Evolutionary conservation across 2,113 vertebrate species (phyloP).

Genomic region (Cyanoramphus novaezelandiae): DNA sequence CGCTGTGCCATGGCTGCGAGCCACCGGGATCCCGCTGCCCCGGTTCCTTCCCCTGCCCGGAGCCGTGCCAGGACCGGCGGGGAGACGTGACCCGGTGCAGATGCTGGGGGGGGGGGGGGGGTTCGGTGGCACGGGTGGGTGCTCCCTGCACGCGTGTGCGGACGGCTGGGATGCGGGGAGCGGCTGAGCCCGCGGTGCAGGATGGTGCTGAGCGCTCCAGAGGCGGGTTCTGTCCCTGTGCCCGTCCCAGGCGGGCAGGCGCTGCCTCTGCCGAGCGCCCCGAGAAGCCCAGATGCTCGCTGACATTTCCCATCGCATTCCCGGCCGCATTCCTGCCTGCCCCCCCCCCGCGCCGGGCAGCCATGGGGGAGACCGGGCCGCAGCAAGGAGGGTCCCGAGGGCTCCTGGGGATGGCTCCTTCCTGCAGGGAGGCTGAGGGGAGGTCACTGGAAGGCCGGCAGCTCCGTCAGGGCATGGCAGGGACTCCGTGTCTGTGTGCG

Average conservation of each 20-base stretch:
- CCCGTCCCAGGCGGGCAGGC: background rate
- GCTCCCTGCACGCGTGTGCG: background rate
- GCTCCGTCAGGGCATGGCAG: background rate
- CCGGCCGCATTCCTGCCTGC: background rate
- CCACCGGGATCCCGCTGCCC: background rate
- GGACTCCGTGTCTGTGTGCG: too few species aligned
- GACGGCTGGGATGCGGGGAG: background rate
- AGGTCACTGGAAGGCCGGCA: background rate
- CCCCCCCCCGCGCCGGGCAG: background rate
- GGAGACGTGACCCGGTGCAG: background rate
- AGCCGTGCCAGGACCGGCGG: background rate
- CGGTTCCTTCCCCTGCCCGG: too few species aligned
- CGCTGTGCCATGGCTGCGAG: too few species aligned
- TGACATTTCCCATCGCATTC: background rate
- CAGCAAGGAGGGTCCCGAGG: background rate
- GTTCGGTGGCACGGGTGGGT: too few species aligned
- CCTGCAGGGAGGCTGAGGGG: background rate
- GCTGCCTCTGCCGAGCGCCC: background rate
- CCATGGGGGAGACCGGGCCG: background rate
- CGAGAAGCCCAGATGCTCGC: too few species aligned
- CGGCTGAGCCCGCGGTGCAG: background rate
- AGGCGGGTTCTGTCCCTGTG: background rate
- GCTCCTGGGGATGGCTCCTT: too few species aligned
- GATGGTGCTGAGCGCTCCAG: background rate
- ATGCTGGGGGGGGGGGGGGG: background rate